These are phyloP conservation scores for Deroplatys truncata DNA, from an alignment of 2,888 invertebrate genomes.

Conservation along the genomic window DNA sequence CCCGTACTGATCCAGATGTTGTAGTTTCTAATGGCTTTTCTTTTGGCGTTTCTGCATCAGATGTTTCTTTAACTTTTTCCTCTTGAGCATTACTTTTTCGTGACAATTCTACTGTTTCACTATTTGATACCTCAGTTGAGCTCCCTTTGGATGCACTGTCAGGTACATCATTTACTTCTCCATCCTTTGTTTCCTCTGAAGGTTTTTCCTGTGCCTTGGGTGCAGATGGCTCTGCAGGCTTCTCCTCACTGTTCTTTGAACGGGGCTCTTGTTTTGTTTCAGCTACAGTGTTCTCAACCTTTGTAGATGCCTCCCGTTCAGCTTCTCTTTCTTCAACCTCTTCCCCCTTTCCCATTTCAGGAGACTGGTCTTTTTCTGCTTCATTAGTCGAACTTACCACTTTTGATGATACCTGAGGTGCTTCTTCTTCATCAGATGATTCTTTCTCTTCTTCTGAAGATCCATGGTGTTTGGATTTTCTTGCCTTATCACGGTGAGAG, in stretches of 20 bases:
- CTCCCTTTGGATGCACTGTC: background rate
- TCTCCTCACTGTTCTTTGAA: background rate
- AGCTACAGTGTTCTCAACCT: slow-evolving; percentile 26
- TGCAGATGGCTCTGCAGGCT: background rate
- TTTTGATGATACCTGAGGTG: slow-evolving; percentile 26
- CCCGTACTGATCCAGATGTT: background rate
- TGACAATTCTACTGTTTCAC: background rate
- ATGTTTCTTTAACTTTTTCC: slow-evolving; percentile 15
- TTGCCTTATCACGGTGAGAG: slow-evolving; percentile 20
- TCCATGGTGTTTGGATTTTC: slow-evolving; percentile 29
- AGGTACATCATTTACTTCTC: background rate
- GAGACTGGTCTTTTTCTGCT: background rate
- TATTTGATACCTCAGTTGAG: background rate
- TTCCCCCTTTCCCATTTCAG: slow-evolving; percentile 22
- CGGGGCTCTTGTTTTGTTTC: background rate
- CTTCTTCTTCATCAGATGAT: slow-evolving; percentile 25
- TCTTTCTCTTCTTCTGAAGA: slow-evolving; percentile 32
- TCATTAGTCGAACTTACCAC: slow-evolving; percentile 21
- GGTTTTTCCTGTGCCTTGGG: background rate
- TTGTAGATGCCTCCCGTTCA: slow-evolving; percentile 34
- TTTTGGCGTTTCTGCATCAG: background rate
- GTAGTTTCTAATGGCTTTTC: background rate
- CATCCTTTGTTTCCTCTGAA: background rate
- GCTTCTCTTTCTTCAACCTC: slow-evolving; percentile 25
- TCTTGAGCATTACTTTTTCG: slow-evolving; percentile 10